Evolutionary conservation across 1,140 invertebrate species (phyloP), one percentile per base, ranked within the genome.

Genomic region (Atta colombica): DNA sequence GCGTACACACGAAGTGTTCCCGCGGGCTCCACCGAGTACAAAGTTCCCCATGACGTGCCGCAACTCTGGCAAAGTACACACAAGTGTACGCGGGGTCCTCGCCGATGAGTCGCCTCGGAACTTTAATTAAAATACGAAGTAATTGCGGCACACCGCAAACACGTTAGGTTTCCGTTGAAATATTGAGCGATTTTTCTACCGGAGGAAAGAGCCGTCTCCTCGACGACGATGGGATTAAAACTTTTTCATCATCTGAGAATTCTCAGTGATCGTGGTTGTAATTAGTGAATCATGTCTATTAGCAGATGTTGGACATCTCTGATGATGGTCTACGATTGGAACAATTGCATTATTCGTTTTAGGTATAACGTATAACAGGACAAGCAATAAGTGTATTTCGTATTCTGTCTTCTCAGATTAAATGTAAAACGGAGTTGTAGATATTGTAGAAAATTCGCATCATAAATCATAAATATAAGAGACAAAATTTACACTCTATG

Each of bases 41-140:
- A 87, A 87, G 81, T 87, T 85, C 51, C 65, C 51, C 25, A 35
- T 53, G 84, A 86, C 61, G 28, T 80, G 84, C 77, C 49, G 49
- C 51, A 80, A 84, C 80, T 84, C 69, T 21, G 69, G 25, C 69
- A 84, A 85, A 78, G 82, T 85, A 66, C 61, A 78, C 63, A 51
- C 75, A 53, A 58, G 58, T 78, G 65, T 60, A 60, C 74, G 60
- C 16, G 65, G n/a, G 45, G 53, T 5, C 35, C 51, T 2, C 25
- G 51, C 51, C 72, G 84, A 85, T 78, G 72, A 68, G 60, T 60
- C 25, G 65, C 18, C 35, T 25, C 53, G 85, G 35, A 86, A 86
- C 65, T 86, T 80, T 86, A 81, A 81, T 86, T 86, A 80, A 81
- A 86, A 80, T 86, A 77, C 75, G n/a, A 85, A 77, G 75, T 78